Evolutionary conservation across 2,888 invertebrate species (phyloP).

Genomic region (Lasius fuliginosus): DNA sequence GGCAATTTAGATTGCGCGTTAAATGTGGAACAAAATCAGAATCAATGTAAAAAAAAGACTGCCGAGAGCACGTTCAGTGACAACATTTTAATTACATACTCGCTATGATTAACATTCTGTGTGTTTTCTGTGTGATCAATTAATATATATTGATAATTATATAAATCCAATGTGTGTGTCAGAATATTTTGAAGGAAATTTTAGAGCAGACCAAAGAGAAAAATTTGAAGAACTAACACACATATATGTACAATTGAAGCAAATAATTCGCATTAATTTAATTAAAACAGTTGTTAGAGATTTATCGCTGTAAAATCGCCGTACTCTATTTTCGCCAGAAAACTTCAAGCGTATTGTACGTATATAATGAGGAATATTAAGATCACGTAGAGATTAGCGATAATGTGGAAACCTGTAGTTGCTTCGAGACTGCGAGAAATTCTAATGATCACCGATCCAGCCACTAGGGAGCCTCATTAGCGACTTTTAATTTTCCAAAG

Average conservation of each 20-base stretch:
- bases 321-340: background rate
- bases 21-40: background rate
- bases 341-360: background rate
- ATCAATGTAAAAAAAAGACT: slow-evolving; percentile 7
- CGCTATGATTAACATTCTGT: background rate
- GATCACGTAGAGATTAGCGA: slow-evolving; percentile 16
- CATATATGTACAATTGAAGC: background rate
- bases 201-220: background rate
- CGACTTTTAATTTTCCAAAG: slow-evolving; percentile 76
- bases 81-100: slow-evolving; percentile 29
- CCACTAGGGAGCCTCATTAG: slow-evolving; percentile 71
- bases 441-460: slow-evolving; percentile 61
- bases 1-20: slow-evolving; percentile 5
- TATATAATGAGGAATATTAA: background rate
- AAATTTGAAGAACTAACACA: background rate
- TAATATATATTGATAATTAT: background rate
- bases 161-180: background rate
- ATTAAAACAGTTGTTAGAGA: background rate
- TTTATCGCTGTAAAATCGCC: background rate
- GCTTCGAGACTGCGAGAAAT: slow-evolving; percentile 49
- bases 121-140: background rate
- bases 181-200: background rate
- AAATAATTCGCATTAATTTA: background rate
- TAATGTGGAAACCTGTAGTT: slow-evolving; percentile 49
- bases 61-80: background rate